Conservation (phyloP, 1,140 invertebrate genomes). For the Cotesia typhae region DNA sequence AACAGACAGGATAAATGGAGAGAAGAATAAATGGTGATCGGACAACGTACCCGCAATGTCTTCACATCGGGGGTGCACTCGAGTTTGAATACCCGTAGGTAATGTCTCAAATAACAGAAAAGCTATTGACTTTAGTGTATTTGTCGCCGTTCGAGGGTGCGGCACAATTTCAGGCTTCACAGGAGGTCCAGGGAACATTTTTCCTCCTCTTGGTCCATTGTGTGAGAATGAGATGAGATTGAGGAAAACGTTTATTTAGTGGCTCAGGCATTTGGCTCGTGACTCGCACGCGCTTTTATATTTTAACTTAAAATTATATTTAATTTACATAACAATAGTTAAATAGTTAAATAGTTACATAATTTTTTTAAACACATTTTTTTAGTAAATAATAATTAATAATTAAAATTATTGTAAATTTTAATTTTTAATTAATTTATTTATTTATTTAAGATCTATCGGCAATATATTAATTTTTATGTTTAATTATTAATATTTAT, state of each 20-base stretch:
- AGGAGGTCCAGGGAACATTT: slow-evolving; percentile 27
- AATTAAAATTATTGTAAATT: no score
- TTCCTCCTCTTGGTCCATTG: slow-evolving; percentile 19
- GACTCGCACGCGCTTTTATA: slow-evolving; percentile 14
- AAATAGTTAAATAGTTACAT: no score
- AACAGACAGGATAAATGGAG: background rate
- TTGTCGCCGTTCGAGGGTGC: slow-evolving; percentile 26
- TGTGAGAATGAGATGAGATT: background rate
- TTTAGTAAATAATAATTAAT: no score
- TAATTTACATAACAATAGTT: no score
- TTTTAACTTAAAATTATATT: no score
- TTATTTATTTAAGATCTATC: no score
- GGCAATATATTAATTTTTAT: no score
- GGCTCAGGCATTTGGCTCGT: slow-evolving; percentile 5
- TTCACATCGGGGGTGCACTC: slow-evolving; percentile 25
- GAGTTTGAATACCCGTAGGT: slow-evolving; percentile 11
- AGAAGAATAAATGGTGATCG: background rate
- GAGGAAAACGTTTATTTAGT: slow-evolving; percentile 13
- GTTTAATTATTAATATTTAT: no score
- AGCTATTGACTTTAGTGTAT: slow-evolving; percentile 28
- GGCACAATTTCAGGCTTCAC: slow-evolving; percentile 27
- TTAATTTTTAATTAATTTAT: no score
- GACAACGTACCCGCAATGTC: background rate
- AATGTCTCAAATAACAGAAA: slow-evolving; percentile 35
- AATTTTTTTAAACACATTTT: no score